Evolutionary conservation across 1,140 invertebrate genomes (phyloP).

Genomic region (Anastrepha obliqua): DNA sequence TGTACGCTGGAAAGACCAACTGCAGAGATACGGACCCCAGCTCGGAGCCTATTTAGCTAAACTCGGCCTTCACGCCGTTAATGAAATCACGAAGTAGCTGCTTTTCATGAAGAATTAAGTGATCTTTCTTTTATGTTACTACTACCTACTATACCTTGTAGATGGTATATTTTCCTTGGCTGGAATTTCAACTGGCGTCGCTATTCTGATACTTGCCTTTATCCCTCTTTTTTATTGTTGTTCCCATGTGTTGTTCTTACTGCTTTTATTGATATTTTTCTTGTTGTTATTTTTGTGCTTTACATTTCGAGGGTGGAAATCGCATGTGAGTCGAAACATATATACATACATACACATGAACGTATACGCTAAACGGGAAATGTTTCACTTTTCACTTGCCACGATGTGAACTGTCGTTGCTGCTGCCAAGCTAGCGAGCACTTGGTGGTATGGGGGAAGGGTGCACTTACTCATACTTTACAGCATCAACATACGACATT

Average conservation of each 20-base stretch:
- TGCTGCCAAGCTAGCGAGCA: not conserved
- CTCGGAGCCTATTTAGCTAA: no score
- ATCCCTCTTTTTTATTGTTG: not conserved
- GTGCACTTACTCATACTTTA: slow-evolving; percentile 25
- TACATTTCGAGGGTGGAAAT: slow-evolving; percentile 23
- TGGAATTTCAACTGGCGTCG: not conserved
- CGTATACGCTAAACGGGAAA: slow-evolving; percentile 38
- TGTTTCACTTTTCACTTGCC: slow-evolving; percentile 49
- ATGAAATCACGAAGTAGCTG: no score
- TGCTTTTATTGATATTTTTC: slow-evolving; percentile 35
- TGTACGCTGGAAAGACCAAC: no score
- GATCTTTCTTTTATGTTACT: no score
- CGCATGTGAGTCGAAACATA: not conserved
- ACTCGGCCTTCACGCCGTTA: no score
- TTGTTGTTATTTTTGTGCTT: slow-evolving; percentile 13
- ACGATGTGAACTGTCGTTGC: not conserved
- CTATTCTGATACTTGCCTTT: slow-evolving; percentile 35
- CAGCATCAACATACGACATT: not conserved
- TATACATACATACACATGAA: not conserved
- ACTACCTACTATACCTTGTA: not conserved
- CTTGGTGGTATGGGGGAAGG: not conserved
- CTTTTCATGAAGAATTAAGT: no score
- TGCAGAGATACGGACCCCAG: no score
- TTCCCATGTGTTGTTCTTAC: slow-evolving; percentile 20
- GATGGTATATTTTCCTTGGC: not conserved